phyloP scores from a whole-genome alignment of 92 coral and sea anemone genomes.

The Blastomussa wellsi region DNA sequence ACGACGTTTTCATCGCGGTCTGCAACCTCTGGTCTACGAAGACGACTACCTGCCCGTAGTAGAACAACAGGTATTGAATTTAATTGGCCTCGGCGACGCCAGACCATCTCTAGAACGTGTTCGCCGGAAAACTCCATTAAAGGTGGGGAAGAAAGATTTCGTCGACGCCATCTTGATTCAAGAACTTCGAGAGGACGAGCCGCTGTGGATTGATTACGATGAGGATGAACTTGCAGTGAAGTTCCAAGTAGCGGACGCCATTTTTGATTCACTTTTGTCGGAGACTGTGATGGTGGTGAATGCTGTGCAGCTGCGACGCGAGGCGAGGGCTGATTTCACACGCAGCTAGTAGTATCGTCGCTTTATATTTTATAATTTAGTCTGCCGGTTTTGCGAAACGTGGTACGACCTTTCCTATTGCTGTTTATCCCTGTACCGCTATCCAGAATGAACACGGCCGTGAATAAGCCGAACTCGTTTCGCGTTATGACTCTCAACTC shows the following conservation, averaged over 20 bases:
- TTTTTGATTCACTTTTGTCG: conserved; percentile 78
- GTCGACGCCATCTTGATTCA: conserved; percentile 97
- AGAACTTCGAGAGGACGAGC: conserved; percentile 96
- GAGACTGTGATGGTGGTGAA: conserved; percentile 96
- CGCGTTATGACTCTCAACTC: neutral
- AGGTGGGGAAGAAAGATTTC: conserved; percentile 91
- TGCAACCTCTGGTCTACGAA: conserved; percentile 66
- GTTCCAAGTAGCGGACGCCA: conserved; percentile 98
- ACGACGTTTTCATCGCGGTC: conserved; percentile 78
- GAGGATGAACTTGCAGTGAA: conserved; percentile 96
- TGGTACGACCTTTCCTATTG: neutral
- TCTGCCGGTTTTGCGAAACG: neutral
- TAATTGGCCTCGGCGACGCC: conserved; percentile 89
- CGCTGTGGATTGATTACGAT: conserved; percentile 95
- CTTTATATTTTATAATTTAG: neutral
- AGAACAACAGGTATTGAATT: conserved; percentile 78
- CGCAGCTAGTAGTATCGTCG: conserved; percentile 5
- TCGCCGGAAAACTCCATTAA: conserved; percentile 95
- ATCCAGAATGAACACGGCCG: neutral
- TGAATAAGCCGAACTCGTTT: neutral
- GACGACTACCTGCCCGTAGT: conserved; percentile 78
- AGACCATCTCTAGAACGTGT: conserved; percentile 85
- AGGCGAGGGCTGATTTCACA: conserved; percentile 58
- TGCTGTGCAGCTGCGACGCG: conserved; percentile 82
- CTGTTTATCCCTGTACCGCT: neutral